phyloP scores from a whole-genome alignment of 2,888 invertebrate genomes.

The Stegana nigrithorax region DNA sequence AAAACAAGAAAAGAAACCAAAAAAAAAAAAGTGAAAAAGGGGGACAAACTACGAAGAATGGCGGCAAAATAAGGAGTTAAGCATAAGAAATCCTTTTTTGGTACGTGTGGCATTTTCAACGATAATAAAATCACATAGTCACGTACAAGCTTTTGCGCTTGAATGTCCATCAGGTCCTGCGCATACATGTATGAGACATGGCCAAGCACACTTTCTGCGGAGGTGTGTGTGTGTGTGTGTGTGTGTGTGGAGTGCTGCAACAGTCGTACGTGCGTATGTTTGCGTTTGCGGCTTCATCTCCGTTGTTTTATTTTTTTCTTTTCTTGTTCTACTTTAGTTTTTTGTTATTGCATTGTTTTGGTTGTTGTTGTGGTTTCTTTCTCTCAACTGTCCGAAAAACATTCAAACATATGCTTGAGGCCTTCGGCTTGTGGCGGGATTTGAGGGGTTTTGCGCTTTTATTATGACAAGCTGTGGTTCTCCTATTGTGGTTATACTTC shows the following conservation, averaged over 20 bases:
- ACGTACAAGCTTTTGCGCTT: constrained; percentile 51
- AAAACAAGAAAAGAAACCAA: neutral
- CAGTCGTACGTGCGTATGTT: constrained; percentile 25
- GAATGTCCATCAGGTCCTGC: constrained; percentile 48
- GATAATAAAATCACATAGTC: constrained; percentile 65
- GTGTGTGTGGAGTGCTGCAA: constrained; percentile 32
- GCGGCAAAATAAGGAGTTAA: neutral
- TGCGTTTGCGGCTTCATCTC: too few relatives aligned
- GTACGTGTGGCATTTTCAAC: constrained; percentile 57
- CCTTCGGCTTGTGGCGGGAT: neutral
- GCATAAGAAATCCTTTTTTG: constrained; percentile 40
- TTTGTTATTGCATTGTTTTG: too few relatives aligned
- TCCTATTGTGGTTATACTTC: constrained; percentile 32
- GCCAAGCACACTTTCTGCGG: neutral
- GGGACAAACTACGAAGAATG: neutral
- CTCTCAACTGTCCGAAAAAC: constrained; percentile 27
- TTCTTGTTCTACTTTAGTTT: constrained; percentile 32
- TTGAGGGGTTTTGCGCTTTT: constrained; percentile 24
- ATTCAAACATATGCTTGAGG: constrained; percentile 38
- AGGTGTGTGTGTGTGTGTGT: constrained; percentile 28
- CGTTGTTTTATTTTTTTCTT: constrained; percentile 37
- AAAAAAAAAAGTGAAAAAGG: neutral
- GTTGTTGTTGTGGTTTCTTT: constrained; percentile 24
- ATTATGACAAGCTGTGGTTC: constrained; percentile 61
- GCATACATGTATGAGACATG: neutral